phyloP scores from a whole-genome alignment of 2,888 invertebrate genomes.

The Acholoe squamosa region DNA sequence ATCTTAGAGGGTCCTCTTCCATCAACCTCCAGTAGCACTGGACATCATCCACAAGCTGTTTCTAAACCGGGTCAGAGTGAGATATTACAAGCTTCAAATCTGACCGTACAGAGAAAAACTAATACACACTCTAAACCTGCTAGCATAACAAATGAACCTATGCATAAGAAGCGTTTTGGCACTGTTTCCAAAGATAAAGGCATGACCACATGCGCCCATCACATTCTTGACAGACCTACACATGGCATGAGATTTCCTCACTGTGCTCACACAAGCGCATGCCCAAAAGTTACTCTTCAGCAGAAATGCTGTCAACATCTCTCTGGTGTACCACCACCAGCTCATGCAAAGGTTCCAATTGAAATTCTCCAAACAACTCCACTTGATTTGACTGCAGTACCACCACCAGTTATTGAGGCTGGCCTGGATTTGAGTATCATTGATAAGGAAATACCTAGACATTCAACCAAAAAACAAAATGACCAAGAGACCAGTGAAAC shows the following conservation, averaged over 20 bases:
- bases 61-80: no score
- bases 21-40: no score
- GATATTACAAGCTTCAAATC: neutral
- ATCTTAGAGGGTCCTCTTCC: no score
- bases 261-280: neutral
- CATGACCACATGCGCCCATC: neutral
- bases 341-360: neutral
- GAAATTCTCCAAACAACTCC: neutral
- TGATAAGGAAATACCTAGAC: no score
- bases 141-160: neutral
- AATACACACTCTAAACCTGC: neutral
- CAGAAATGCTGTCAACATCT: constrained; percentile 10
- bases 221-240: neutral
- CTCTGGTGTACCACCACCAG: neutral
- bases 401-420: neutral
- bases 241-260: neutral
- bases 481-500: no score
- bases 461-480: no score
- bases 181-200: neutral
- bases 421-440: neutral
- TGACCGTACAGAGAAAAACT: neutral
- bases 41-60: no score
- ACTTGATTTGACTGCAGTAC: neutral
- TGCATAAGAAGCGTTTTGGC: neutral
- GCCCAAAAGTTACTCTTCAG: neutral